These are phyloP conservation scores for Mycetomoellerius zeteki DNA, from an alignment of 1,140 invertebrate species.

Conservation along the genomic window DNA sequence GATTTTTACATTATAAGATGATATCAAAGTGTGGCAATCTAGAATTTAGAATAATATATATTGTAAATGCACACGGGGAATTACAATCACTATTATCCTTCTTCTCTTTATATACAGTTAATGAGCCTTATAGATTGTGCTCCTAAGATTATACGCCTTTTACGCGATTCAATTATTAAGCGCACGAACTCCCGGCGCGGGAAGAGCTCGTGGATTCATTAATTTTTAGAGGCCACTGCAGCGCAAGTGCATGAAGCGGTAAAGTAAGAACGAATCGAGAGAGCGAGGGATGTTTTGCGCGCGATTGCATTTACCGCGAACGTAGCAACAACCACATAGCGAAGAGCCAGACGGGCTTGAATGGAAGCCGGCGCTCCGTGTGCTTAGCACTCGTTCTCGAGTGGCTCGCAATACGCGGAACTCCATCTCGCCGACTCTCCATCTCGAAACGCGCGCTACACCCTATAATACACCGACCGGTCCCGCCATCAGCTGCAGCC, in stretches of 20 bases:
- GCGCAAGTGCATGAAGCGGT: slow-evolving; percentile 33
- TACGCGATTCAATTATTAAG: slow-evolving; percentile 57
- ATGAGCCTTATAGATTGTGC: slow-evolving; percentile 56
- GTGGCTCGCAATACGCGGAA: slow-evolving; percentile 58
- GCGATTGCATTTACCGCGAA: slow-evolving; percentile 58
- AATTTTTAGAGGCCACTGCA: slow-evolving; percentile 49
- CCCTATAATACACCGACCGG: slow-evolving; percentile 62
- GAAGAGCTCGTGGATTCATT: slow-evolving; percentile 54
- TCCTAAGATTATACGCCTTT: slow-evolving; percentile 57
- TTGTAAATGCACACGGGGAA: not conserved
- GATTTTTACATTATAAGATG: slow-evolving; percentile 12
- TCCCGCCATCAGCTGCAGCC: slow-evolving; percentile 57
- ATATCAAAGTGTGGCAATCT: not conserved
- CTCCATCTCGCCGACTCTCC: slow-evolving; percentile 62
- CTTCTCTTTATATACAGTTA: slow-evolving; percentile 48
- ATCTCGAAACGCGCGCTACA: slow-evolving; percentile 63
- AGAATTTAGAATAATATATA: not conserved
- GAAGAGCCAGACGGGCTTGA: slow-evolving; percentile 25
- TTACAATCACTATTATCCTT: slow-evolving; percentile 26
- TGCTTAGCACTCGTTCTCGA: slow-evolving; percentile 67
- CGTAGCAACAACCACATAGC: slow-evolving; percentile 36
- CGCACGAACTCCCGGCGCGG: slow-evolving; percentile 36
- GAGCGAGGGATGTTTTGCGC: slow-evolving; percentile 51
- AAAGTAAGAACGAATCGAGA: slow-evolving; percentile 46
- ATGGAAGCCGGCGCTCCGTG: slow-evolving; percentile 35